phyloP scores from a whole-genome alignment of 2,797 vertebrate genomes.

The Girardinus metallicus region DNA sequence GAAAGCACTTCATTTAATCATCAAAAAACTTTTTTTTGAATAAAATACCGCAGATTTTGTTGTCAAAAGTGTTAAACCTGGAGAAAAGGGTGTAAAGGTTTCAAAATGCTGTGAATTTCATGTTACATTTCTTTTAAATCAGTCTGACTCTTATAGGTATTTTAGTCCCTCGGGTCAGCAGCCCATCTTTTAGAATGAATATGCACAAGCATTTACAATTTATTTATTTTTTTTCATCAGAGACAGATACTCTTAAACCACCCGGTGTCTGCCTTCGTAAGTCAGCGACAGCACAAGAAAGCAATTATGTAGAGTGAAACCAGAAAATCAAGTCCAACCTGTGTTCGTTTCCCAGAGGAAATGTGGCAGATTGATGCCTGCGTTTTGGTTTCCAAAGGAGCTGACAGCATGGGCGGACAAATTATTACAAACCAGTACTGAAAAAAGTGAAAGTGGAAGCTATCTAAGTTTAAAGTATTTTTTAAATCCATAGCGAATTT shows the following conservation, averaged over 20 bases:
- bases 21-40: constrained; percentile 11
- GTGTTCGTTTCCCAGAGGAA: constrained; percentile 67
- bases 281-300: constrained; percentile 55
- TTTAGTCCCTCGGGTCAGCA: constrained; percentile 29
- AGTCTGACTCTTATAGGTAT: not conserved
- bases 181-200: constrained; percentile 47
- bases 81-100: constrained; percentile 10
- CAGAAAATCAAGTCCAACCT: constrained; percentile 65
- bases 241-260: constrained; percentile 54
- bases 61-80: constrained; percentile 24
- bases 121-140: constrained; percentile 25
- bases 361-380: constrained; percentile 60
- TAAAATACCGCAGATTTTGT: constrained; percentile 24
- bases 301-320: constrained; percentile 66
- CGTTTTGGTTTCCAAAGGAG: constrained; percentile 63
- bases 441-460: constrained; percentile 40
- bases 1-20: not conserved
- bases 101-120: constrained; percentile 12
- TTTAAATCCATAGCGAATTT: constrained; percentile 54
- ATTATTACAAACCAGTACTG: constrained; percentile 63
- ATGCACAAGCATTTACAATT: constrained; percentile 39
- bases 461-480: constrained; percentile 36
- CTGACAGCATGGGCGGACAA: constrained; percentile 60
- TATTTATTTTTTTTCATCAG: constrained; percentile 31
- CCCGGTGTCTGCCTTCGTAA: constrained; percentile 28